phyloP scores from a whole-genome alignment of 2,797 vertebrate species.

The Sebastes glaucus region DNA sequence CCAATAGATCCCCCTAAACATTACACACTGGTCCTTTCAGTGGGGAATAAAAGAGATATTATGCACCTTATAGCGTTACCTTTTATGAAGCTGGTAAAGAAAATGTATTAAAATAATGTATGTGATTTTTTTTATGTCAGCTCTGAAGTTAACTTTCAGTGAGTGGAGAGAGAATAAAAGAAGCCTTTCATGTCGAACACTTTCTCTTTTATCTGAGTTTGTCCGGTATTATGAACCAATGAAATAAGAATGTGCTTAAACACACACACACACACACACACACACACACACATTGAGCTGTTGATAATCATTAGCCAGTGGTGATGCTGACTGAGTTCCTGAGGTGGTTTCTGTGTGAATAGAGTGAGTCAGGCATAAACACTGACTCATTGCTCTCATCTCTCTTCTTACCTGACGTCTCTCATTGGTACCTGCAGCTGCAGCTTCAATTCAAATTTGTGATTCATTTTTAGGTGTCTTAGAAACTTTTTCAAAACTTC shows the following conservation, averaged over 20 bases:
- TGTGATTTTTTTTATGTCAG: not conserved
- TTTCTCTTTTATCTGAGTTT: constrained; percentile 12
- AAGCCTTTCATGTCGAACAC: not conserved
- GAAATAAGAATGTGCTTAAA: not conserved
- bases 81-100: not conserved
- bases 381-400: constrained; percentile 41
- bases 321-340: constrained; percentile 30
- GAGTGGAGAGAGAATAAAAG: not conserved
- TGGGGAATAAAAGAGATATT: not conserved
- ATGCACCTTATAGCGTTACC: not conserved
- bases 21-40: too few relatives aligned
- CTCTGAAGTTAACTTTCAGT: not conserved
- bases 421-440: not conserved
- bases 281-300: constrained; percentile 1
- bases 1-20: too few relatives aligned
- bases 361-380: constrained; percentile 48
- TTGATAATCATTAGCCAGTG: constrained; percentile 39
- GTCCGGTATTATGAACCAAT: not conserved
- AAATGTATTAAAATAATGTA: not conserved
- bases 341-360: constrained; percentile 34
- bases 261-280: constrained; percentile 5
- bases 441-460: not conserved
- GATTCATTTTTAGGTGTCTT: not conserved
- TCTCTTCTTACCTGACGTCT: not conserved
- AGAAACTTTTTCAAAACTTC: not conserved